Conservation (phyloP, 2,113 vertebrate genomes). For the Channa argus region DNA sequence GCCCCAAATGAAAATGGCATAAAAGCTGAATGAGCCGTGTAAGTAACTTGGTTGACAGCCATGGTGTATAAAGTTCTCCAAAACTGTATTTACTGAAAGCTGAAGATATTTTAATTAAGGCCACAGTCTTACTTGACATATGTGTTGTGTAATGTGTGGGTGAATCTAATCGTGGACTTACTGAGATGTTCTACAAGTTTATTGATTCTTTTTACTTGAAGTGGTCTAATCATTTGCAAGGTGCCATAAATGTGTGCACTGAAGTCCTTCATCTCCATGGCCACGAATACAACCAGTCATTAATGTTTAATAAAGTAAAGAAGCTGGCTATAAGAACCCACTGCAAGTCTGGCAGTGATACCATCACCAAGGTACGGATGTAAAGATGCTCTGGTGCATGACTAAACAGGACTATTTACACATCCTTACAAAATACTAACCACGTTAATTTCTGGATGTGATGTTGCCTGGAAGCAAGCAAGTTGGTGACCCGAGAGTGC, state of each 20-base stretch:
- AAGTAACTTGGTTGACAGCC: too few species aligned
- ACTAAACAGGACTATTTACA: slow-evolving; percentile 23
- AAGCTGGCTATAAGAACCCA: slow-evolving; percentile 56
- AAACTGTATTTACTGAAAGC: too few species aligned
- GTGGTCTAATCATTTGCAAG: slow-evolving; percentile 50
- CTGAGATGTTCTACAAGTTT: too few species aligned
- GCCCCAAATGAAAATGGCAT: too few species aligned
- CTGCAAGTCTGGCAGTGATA: slow-evolving; percentile 21
- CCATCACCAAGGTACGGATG: slow-evolving; percentile 43
- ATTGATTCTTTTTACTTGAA: slow-evolving; percentile 31
- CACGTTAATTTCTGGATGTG: neutral
- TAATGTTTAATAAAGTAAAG: slow-evolving; percentile 71
- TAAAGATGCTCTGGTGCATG: slow-evolving; percentile 27
- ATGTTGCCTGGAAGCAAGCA: neutral
- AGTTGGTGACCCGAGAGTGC: neutral
- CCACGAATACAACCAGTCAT: slow-evolving; percentile 59
- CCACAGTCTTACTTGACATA: too few species aligned
- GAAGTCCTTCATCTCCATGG: slow-evolving; percentile 72
- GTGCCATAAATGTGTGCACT: slow-evolving; percentile 66
- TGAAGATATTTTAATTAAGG: too few species aligned
- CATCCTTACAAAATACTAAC: neutral
- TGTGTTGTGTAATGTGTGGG: too few species aligned
- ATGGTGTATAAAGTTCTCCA: too few species aligned
- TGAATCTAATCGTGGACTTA: too few species aligned
- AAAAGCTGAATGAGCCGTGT: too few species aligned